A percentile compares a stretch with the other conserved stretches of the same genome.
Evolutionary conservation across 2,113 vertebrate genomes (phyloP).

Genomic region (Nansenia antarctica): DNA sequence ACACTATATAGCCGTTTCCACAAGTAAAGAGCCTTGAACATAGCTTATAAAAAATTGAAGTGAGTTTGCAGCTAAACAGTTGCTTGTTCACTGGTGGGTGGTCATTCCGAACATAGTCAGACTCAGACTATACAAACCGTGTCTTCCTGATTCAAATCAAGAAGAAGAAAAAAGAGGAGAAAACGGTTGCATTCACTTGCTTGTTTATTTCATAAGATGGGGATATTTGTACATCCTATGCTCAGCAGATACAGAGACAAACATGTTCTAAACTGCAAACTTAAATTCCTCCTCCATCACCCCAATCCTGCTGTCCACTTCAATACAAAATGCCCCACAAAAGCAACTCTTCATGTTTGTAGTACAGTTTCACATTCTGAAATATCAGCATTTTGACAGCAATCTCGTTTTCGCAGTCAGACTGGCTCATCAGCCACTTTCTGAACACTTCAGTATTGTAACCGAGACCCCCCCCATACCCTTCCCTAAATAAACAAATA

Average conservation of each 20-base stretch:
- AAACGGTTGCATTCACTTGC: constrained; percentile 45
- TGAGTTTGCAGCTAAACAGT: no score
- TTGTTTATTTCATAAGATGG: constrained; percentile 75
- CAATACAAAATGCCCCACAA: constrained; percentile 43
- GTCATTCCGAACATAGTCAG: no score
- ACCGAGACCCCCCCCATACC: constrained; percentile 56
- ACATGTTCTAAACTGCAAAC: constrained; percentile 74
- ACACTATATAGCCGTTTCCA: no score
- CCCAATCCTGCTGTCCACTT: constrained; percentile 60
- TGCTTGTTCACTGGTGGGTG: no score
- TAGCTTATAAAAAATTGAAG: no score
- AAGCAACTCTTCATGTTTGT: constrained; percentile 59
- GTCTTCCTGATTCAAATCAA: no score
- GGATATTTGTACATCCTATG: constrained; percentile 69
- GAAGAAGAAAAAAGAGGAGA: no score
- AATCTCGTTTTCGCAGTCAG: constrained; percentile 69
- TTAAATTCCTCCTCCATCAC: constrained; percentile 63
- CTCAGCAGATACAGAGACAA: constrained; percentile 77
- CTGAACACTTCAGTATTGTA: constrained; percentile 50
- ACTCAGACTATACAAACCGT: no score
- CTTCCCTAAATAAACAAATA: constrained; percentile 69
- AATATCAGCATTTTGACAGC: constrained; percentile 62
- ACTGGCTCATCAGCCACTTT: constrained; percentile 56
- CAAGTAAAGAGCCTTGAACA: no score
- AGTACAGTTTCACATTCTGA: constrained; percentile 76